These are phyloP conservation scores for Orthosia gothica DNA, from an alignment of 2,888 invertebrate genomes.

Conservation along the genomic window DNA sequence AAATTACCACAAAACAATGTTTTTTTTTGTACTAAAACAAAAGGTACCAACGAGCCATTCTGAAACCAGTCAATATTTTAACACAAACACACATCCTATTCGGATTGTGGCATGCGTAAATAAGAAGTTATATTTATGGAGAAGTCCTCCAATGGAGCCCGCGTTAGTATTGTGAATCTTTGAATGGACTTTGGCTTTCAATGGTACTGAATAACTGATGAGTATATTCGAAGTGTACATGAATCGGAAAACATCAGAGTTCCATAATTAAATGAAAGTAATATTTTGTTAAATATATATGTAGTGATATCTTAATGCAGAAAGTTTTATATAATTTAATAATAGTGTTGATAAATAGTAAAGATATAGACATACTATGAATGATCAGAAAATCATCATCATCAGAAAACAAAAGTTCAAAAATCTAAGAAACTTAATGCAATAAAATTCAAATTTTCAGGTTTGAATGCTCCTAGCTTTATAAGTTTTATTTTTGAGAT, in stretches of 20 bases:
- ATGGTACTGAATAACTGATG: constrained; percentile 33
- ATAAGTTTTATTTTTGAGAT: not conserved
- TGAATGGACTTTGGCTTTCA: constrained; percentile 45
- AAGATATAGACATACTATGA: too few relatives aligned
- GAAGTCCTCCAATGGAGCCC: constrained; percentile 29
- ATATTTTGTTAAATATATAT: not conserved
- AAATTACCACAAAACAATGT: not conserved
- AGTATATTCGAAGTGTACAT: constrained; percentile 29
- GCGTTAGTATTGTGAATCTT: constrained; percentile 38
- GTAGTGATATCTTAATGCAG: not conserved
- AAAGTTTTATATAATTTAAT: not conserved
- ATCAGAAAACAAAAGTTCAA: not conserved
- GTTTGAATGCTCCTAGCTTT: not conserved
- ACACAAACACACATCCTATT: constrained; percentile 41
- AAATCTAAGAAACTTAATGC: not conserved
- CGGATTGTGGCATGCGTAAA: constrained; percentile 48
- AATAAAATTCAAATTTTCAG: not conserved
- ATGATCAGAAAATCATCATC: not conserved
- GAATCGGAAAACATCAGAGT: constrained; percentile 1
- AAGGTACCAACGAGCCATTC: constrained; percentile 29
- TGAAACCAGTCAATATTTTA: constrained; percentile 48
- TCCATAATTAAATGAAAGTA: not conserved
- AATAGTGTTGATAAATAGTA: too few relatives aligned
- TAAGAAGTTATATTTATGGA: constrained; percentile 65
- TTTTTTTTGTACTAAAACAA: not conserved